phyloP scores from a whole-genome alignment of 2,113 vertebrate species.

The Cyprinodon variegatus region DNA sequence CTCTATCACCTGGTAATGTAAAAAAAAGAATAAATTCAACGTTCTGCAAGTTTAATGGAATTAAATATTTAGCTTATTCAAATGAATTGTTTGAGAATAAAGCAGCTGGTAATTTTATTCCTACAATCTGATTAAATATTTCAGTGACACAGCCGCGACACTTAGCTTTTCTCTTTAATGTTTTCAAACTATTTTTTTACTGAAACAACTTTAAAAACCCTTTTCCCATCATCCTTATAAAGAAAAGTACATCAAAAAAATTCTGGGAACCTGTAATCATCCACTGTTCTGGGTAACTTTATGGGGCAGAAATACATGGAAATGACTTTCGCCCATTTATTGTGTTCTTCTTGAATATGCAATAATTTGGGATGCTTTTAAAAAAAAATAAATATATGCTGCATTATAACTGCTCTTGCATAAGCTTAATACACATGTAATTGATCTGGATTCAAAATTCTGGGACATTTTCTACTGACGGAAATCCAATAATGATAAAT shows the following conservation, averaged over 20 bases:
- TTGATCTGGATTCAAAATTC: slow-evolving; percentile 43
- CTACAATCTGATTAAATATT: neutral
- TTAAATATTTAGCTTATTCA: neutral
- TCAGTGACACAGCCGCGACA: neutral
- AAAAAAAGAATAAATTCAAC: neutral
- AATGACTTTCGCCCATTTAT: neutral
- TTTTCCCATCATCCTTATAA: neutral
- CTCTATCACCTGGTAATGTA: slow-evolving; percentile 89
- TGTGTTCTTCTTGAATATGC: neutral
- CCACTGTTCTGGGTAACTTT: neutral
- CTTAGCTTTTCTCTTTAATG: too few species aligned
- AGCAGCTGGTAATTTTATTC: neutral
- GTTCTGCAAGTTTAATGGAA: neutral
- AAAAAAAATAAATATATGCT: slow-evolving; percentile 5
- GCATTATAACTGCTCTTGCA: slow-evolving; percentile 14
- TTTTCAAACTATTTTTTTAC: neutral
- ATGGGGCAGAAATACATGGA: neutral
- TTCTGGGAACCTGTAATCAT: neutral
- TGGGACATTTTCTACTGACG: slow-evolving; percentile 26
- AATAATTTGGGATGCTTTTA: neutral
- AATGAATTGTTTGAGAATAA: neutral
- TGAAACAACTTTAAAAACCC: neutral
- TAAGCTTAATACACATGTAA: slow-evolving; percentile 37
- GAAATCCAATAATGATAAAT: slow-evolving; percentile 64
- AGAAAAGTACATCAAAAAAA: slow-evolving; percentile 13